Conservation (phyloP, 2,888 invertebrate genomes). For the Diarsia dahlii region DNA sequence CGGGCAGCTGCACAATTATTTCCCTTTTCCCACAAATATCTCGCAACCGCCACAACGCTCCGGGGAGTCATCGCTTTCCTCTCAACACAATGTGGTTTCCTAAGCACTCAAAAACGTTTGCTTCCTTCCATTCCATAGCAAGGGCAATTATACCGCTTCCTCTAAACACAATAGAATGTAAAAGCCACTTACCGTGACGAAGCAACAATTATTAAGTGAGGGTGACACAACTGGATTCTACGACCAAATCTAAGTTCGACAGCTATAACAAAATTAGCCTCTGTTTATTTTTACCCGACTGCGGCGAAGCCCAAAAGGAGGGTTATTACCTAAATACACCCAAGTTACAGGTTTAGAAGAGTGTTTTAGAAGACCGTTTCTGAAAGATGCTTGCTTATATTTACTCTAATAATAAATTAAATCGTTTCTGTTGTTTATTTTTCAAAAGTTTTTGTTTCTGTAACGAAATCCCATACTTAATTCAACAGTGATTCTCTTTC, state of each 20-base stretch:
- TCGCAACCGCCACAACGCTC: conserved; percentile 26
- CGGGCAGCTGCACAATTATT: neutral
- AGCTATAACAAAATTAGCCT: neutral
- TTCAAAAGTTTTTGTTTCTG: neutral
- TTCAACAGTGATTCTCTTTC: conserved; percentile 28
- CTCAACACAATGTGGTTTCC: conserved; percentile 73
- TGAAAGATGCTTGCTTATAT: neutral
- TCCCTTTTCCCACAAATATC: conserved; percentile 23
- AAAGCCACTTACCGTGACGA: conserved; percentile 80
- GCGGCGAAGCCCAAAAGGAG: no score
- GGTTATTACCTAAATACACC: neutral
- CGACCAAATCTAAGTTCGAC: conserved; percentile 38
- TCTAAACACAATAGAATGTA: conserved; percentile 84
- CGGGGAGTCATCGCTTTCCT: conserved; percentile 56
- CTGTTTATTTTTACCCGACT: conserved; percentile 4
- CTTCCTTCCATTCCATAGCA: conserved; percentile 83
- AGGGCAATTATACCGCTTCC: conserved; percentile 87
- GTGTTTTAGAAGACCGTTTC: neutral
- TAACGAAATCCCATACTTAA: conserved; percentile 7
- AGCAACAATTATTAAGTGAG: conserved; percentile 72
- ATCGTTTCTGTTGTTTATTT: conserved; percentile 6
- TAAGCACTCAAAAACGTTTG: conserved; percentile 78
- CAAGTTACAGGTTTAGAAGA: neutral
- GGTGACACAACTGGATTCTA: conserved; percentile 68
- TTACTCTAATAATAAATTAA: conserved; percentile 3